These are phyloP conservation scores for Melanogrammus aeglefinus DNA, from an alignment of 2,797 vertebrate species.

Conservation along the genomic window DNA sequence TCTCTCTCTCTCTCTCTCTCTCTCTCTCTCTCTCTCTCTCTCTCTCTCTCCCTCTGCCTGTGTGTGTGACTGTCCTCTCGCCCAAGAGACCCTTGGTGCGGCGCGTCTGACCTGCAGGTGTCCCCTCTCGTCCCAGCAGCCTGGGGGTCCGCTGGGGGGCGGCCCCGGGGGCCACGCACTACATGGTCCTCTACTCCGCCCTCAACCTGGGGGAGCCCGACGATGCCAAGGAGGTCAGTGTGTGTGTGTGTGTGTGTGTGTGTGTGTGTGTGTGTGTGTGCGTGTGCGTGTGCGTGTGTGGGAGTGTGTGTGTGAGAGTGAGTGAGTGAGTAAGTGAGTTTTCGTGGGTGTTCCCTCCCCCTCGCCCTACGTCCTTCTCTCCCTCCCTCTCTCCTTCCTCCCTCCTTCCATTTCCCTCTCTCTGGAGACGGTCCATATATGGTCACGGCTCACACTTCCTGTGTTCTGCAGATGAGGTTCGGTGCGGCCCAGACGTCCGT, in stretches of 20 bases:
- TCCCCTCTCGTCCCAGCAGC: constrained; percentile 78
- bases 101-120: constrained; percentile 75
- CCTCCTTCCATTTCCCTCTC: not conserved
- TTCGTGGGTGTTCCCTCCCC: too few relatives aligned
- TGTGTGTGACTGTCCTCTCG: not conserved
- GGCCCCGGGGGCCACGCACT: constrained; percentile 80
- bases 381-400: not conserved
- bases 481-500: constrained; percentile 71
- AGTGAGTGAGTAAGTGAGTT: too few relatives aligned
- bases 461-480: constrained; percentile 79
- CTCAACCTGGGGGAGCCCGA: constrained; percentile 76
- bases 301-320: too few relatives aligned
- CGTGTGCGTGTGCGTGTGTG: too few relatives aligned
- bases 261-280: too few relatives aligned
- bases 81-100: constrained; percentile 83
- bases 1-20: too few relatives aligned
- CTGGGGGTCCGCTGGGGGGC: constrained; percentile 81
- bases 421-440: not conserved
- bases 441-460: not conserved
- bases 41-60: not conserved
- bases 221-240: constrained; percentile 76
- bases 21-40: too few relatives aligned
- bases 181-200: constrained; percentile 82
- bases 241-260: too few relatives aligned
- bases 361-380: too few relatives aligned